These are phyloP conservation scores for Thymelicus acteon DNA, from an alignment of 2,888 invertebrate species.

Conservation along the genomic window DNA sequence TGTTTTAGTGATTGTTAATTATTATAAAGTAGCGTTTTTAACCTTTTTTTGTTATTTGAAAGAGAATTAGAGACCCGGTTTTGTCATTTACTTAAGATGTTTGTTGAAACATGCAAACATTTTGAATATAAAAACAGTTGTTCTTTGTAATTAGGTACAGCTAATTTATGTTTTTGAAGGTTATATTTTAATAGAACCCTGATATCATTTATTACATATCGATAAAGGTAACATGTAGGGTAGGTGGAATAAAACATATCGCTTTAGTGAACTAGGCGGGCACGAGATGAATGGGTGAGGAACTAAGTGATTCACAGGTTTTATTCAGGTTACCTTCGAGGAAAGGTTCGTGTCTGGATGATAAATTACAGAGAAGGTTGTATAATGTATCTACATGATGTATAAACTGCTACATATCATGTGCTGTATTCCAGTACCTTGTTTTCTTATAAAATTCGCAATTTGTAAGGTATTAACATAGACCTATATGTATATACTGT, in stretches of 20 bases:
- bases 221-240: conserved; percentile 15
- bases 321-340: conserved; percentile 28
- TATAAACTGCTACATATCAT: neutral
- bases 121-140: neutral
- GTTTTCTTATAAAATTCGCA: neutral
- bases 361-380: conserved; percentile 19
- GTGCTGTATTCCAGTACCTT: neutral
- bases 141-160: neutral
- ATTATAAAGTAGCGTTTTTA: conserved; percentile 56
- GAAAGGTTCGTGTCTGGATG: conserved; percentile 20
- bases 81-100: neutral
- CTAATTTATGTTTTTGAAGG: no score
- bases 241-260: conserved; percentile 20
- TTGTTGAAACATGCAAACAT: conserved; percentile 2
- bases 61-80: conserved; percentile 1
- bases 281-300: conserved; percentile 25
- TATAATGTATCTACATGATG: conserved; percentile 4
- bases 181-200: neutral
- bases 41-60: conserved; percentile 27
- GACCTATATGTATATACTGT: no score
- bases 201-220: conserved; percentile 9
- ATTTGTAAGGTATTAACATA: no score
- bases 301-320: conserved; percentile 30
- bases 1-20: conserved; percentile 50
- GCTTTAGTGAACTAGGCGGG: conserved; percentile 16